phyloP scores from a whole-genome alignment of 2,797 vertebrate genomes.

The Sebastes glaucus region DNA sequence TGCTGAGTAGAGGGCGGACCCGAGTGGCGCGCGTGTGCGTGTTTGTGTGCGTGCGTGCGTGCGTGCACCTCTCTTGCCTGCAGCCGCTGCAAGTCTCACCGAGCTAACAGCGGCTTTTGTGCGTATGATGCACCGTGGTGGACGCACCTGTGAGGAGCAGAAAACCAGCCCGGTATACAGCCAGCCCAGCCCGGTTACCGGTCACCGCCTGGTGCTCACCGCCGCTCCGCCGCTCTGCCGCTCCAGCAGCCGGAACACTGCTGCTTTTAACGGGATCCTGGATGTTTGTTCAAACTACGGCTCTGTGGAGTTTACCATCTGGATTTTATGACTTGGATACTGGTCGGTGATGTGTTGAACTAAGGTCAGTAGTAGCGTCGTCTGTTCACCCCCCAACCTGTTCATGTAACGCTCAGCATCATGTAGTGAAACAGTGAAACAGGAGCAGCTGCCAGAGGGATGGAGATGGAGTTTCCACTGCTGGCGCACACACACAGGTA shows the following conservation, averaged over 20 bases:
- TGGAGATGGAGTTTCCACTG: constrained; percentile 4
- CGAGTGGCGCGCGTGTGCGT: constrained; percentile 60
- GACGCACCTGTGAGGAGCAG: constrained; percentile 63
- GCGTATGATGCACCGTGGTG: constrained; percentile 56
- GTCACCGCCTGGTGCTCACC: constrained; percentile 48
- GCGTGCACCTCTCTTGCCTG: constrained; percentile 68
- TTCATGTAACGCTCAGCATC: not conserved
- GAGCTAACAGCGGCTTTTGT: constrained; percentile 70
- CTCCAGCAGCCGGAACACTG: constrained; percentile 18
- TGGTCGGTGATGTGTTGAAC: constrained; percentile 39
- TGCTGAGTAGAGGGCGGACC: constrained; percentile 86
- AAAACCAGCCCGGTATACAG: constrained; percentile 25
- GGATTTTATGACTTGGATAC: constrained; percentile 77
- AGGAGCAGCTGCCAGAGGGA: constrained; percentile 3
- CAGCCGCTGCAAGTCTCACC: constrained; percentile 84
- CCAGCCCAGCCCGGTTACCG: constrained; percentile 32
- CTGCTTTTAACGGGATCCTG: constrained; percentile 39
- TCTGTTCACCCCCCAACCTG: constrained; percentile 25
- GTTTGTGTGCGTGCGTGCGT: not conserved
- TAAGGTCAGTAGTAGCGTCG: constrained; percentile 81
- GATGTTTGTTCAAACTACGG: constrained; percentile 34
- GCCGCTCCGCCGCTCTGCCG: constrained; percentile 18
- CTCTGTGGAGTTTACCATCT: constrained; percentile 65
- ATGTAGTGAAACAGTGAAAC: not conserved
- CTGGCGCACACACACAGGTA: constrained; percentile 37